phyloP scores from a whole-genome alignment of 2,113 vertebrate species.

The Pongo abelii region DNA sequence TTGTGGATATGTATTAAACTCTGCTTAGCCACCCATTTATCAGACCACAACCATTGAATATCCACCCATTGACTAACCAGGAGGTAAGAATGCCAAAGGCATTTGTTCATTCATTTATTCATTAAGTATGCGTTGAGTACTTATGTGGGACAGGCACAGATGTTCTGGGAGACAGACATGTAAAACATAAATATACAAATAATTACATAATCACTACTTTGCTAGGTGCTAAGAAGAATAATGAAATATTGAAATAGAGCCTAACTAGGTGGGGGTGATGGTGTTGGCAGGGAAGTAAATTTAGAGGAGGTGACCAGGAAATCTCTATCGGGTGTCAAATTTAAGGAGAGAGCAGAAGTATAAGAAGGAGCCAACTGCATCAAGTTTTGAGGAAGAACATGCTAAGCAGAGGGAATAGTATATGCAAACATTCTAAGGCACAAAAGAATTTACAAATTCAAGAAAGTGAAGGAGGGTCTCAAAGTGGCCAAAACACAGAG shows the following conservation, averaged over 20 bases:
- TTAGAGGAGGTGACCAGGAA: neutral
- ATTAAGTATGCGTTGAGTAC: neutral
- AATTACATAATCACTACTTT: constrained; percentile 8
- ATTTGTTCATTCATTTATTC: neutral
- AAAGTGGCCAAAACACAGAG: neutral
- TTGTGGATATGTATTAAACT: neutral
- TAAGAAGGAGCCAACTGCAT: neutral
- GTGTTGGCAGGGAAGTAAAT: neutral
- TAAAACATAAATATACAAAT: constrained; percentile 7
- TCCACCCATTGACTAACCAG: neutral
- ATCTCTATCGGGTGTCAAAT: neutral
- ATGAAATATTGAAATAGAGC: neutral
- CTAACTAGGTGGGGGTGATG: neutral
- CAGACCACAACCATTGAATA: neutral
- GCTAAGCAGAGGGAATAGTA: neutral
- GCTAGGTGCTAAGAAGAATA: neutral
- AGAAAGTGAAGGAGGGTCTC: neutral
- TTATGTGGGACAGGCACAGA: neutral
- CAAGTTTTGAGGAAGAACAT: neutral
- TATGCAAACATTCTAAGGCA: constrained; percentile 1
- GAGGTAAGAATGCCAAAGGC: neutral
- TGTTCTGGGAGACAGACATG: neutral
- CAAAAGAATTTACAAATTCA: neutral
- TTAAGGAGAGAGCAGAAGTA: neutral
- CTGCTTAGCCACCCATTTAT: neutral